These are phyloP conservation scores for Dione juno DNA, from an alignment of 2,888 invertebrate species.

Conservation along the genomic window DNA sequence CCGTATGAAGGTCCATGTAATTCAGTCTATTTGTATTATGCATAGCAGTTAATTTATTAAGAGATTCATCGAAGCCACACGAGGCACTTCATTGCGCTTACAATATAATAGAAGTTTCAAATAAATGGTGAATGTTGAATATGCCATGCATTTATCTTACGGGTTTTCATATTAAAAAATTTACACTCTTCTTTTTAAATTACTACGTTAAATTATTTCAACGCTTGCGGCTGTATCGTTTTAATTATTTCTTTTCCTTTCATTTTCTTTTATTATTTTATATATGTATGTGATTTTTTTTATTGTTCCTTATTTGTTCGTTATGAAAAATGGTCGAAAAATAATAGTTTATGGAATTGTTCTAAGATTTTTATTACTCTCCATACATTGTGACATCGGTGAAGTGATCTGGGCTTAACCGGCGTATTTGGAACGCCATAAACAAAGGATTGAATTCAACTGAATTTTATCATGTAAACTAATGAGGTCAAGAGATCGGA, in stretches of 20 bases:
- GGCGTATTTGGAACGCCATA: no score
- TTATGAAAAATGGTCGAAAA: no score
- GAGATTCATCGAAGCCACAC: conserved; percentile 37
- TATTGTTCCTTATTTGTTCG: no score
- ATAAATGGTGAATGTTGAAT: conserved; percentile 33
- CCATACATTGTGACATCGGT: no score
- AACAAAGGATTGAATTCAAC: no score
- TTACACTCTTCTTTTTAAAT: conserved; percentile 19
- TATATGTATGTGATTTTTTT: no score
- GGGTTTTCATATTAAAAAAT: conserved; percentile 10
- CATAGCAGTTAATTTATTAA: conserved; percentile 38
- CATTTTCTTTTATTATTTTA: background rate
- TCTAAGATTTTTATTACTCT: no score
- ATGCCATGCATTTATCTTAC: conserved; percentile 23
- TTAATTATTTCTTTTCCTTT: background rate
- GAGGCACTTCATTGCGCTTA: conserved; percentile 38
- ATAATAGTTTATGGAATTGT: no score
- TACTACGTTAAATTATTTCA: conserved; percentile 5
- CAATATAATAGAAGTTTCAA: conserved; percentile 38
- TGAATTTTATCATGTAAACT: no score
- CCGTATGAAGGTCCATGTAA: no score
- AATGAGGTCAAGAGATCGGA: no score
- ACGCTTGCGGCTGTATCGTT: conserved; percentile 11
- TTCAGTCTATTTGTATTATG: conserved; percentile 35
- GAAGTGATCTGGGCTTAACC: no score